A percentile compares a stretch with the other conserved stretches of the same genome.
phyloP scores from a whole-genome alignment of 2,888 invertebrate genomes.

The Galerucella calmariensis region DNA sequence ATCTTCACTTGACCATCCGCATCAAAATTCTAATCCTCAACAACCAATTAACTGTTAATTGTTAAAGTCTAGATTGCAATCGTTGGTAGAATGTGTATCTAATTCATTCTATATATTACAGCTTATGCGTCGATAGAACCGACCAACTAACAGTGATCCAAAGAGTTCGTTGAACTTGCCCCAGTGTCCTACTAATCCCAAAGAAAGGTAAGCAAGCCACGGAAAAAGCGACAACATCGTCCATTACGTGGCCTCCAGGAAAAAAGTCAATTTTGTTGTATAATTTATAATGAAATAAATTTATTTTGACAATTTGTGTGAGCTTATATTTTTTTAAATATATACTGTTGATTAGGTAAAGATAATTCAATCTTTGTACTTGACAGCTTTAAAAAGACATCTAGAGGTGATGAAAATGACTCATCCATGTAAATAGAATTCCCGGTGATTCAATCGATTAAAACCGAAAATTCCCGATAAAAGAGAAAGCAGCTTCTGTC shows the following conservation, averaged over 20 bases:
- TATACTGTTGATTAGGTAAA: background rate
- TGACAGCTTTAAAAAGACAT: no score
- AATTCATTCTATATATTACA: constrained; percentile 29
- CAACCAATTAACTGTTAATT: constrained; percentile 30
- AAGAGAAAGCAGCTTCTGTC: constrained; percentile 24
- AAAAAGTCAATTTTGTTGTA: background rate
- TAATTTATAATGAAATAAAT: background rate
- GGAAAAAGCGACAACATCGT: constrained; percentile 53
- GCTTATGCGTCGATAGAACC: background rate
- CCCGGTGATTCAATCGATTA: background rate
- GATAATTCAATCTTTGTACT: no score
- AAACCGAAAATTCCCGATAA: constrained; percentile 19
- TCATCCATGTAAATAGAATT: background rate
- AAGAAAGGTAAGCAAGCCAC: constrained; percentile 58
- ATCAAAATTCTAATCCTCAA: constrained; percentile 23
- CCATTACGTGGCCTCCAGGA: constrained; percentile 19
- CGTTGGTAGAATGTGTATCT: constrained; percentile 28
- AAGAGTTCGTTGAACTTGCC: constrained; percentile 63
- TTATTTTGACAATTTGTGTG: background rate
- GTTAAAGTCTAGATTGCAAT: constrained; percentile 23
- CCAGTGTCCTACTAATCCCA: constrained; percentile 64
- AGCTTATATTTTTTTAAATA: background rate
- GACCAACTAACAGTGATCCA: constrained; percentile 48
- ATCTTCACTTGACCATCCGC: background rate
- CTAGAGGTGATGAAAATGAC: background rate